These are phyloP conservation scores for Calephelis virginiensis DNA, from an alignment of 1,140 invertebrate species.

Conservation along the genomic window DNA sequence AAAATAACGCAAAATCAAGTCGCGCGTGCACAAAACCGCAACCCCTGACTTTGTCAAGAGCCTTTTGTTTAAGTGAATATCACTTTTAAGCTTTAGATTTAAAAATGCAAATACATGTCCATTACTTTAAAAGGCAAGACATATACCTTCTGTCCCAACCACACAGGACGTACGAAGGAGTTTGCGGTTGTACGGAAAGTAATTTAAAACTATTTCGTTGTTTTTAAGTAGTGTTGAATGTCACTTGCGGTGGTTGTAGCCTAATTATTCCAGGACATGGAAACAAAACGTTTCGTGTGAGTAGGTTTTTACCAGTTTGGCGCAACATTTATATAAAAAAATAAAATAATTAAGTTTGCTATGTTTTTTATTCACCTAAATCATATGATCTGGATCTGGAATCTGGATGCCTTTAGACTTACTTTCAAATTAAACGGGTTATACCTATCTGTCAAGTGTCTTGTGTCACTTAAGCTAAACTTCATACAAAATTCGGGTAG, in stretches of 20 bases:
- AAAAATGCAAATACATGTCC: conserved; percentile 12
- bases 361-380: too few species aligned
- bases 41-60: conserved; percentile 23
- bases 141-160: conserved; percentile 34
- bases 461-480: too few species aligned
- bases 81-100: conserved; percentile 16
- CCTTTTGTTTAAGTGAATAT: conserved; percentile 14
- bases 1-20: conserved; percentile 41
- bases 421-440: too few species aligned
- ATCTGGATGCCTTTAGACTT: too few species aligned
- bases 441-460: too few species aligned
- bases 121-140: conserved; percentile 14
- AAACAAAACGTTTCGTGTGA: conserved; percentile 1
- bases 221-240: conserved; percentile 13
- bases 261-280: conserved; percentile 8
- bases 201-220: conserved; percentile 33
- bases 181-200: conserved; percentile 44
- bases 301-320: not conserved
- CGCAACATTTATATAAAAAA: too few species aligned
- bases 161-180: conserved; percentile 47
- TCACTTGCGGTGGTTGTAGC: conserved; percentile 13
- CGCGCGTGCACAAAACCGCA: conserved; percentile 54
- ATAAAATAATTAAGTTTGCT: too few species aligned
- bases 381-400: too few species aligned
- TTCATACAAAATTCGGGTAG: too few species aligned